Evolutionary conservation across 2,113 vertebrate species (phyloP), one percentile per base, ranked within the genome.

Genomic region (Gila orcuttii): DNA sequence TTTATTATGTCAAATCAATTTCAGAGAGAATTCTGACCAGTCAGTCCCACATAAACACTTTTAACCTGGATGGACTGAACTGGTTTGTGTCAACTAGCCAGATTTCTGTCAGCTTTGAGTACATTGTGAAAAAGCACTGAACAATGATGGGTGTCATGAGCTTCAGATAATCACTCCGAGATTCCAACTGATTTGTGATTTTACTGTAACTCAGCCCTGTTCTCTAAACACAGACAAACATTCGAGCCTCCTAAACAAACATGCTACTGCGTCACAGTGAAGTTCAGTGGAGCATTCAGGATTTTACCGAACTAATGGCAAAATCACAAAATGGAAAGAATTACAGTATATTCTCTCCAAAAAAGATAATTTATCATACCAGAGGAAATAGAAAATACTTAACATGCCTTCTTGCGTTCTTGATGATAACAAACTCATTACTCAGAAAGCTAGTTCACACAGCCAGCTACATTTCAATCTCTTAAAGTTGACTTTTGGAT

Each of bases 241-340:
- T 66, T 68, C 6, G 4, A 55, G 3, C 50, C 33, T 78, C 21
- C 75, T 28, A 69, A 23, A 57, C 55, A 13, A 79, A 79, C 57
- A 55, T 21, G 28, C 25, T 17, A 66, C 45, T 52, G 74, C 15
- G 28, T 85, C 84, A 85, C 84, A 85, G 59, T 69, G 62, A 42
- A 31, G 31, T 60, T 45, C 23, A 39, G 25, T 69, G 19, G 23
- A 64, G 42, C 42, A 0, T 68, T 36, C 12, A 45, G 25, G 64
- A 85, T 28, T 71, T 7, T 33, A 15, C 36, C 60, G 12, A 5
- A 62, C 55, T 50, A 62, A 80, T 60, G 85, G n/a, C 33, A 59
- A 74, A 60, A 62, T 33, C 66, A 74, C 66, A 60, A 71, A 47
- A n/a, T 33, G 50, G 13, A 31, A 79, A 15, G 11, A 71, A 47